Evolutionary conservation across 2,888 invertebrate species (phyloP), one percentile per base, ranked within the genome.

Genomic region (Pandemis heparana): DNA sequence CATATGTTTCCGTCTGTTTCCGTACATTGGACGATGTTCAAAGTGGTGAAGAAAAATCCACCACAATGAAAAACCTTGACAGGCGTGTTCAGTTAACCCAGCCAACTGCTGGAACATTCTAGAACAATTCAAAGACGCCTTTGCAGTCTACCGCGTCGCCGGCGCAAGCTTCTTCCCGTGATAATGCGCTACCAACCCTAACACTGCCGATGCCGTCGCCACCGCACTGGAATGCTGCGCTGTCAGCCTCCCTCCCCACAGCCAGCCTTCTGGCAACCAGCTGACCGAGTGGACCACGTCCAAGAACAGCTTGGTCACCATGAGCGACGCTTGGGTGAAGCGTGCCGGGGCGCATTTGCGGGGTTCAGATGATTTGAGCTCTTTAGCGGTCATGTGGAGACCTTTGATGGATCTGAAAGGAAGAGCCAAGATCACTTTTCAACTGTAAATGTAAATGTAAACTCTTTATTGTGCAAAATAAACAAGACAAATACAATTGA

Each of bases 251-350:
- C 96, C 96, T 23, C 97, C 97, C 98, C 98, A 98, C 64, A 98
- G 90, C 87, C 96, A 96, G 60, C 98, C 97, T 14, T 91, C 89
- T 0, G 98, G 98, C 76, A 98, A 88, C 87, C 97, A 97, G 89
- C 96, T 97, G 5, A 97, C 95, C 0, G 97, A 97, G 87, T 98
- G 97, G 0, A 96, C 90, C 72, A 98, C 95, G 87, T 98, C 97
- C 74, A 97, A 86, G 0, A 90, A 70, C 5, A 91, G 78, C 84
- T 94, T 94, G 56, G 88, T 87, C 67, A 88, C 88, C 18, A 87
- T 87, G 3, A 94, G 85, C 0, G 88, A 79, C 0, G 93, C 91
- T 16, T 90, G 91, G 0, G 85, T 86, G 83, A 92, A 88, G 0
- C 92, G 85, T 0, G 90, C 92, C 2, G 83, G 75, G 0, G 93